Percentiles rank a stretch among this genome's conserved stretches.
Conservation (phyloP, 2,888 invertebrate genomes). For the Dorcus parallelipipedus region DNA sequence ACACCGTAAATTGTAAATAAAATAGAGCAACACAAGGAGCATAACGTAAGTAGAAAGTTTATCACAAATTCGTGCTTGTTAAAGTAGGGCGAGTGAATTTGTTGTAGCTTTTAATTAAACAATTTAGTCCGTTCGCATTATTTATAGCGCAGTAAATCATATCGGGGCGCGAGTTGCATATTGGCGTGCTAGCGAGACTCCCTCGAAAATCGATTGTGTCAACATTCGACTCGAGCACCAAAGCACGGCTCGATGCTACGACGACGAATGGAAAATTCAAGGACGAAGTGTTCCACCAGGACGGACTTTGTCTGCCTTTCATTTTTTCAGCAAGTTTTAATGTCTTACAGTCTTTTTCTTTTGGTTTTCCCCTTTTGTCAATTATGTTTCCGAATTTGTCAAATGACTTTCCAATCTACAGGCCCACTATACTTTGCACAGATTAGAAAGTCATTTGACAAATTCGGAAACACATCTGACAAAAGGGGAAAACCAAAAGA, state of each 20-base stretch:
- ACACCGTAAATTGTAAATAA: no score
- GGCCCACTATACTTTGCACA: no score
- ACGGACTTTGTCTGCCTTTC: neutral
- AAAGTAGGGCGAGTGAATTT: neutral
- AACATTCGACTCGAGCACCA: conserved; percentile 18
- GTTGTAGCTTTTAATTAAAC: conserved; percentile 10
- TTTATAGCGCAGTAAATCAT: conserved; percentile 13
- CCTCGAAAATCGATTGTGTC: conserved; percentile 25
- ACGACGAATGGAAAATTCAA: conserved; percentile 5
- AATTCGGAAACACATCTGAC: no score
- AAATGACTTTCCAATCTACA: no score
- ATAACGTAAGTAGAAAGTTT: no score
- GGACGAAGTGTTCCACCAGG: conserved; percentile 1
- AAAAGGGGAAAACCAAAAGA: no score
- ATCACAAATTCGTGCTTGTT: no score
- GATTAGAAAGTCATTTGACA: no score
- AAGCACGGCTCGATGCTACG: neutral
- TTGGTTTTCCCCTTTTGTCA: no score
- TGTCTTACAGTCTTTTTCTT: no score
- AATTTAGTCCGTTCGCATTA: conserved; percentile 8
- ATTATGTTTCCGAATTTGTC: no score
- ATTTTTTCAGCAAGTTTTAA: neutral
- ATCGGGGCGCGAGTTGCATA: conserved; percentile 7
- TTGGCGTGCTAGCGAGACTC: conserved; percentile 11
- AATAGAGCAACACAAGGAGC: no score